Percentiles rank a stretch among this genome's conserved stretches.
These are phyloP conservation scores for Limenitis camilla DNA, from an alignment of 2,888 invertebrate genomes.

Conservation along the genomic window DNA sequence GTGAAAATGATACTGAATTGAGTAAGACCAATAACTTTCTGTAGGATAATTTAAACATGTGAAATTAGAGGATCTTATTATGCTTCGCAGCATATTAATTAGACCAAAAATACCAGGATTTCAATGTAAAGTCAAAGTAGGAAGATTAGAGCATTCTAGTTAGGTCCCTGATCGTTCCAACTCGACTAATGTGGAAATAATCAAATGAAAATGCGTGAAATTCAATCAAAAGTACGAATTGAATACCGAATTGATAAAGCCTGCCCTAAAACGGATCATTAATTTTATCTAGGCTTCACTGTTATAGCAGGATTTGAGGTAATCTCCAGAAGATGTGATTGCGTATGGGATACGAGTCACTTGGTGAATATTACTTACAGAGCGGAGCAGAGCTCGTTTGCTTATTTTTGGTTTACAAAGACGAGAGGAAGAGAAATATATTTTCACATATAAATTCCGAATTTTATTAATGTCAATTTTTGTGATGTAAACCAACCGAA, in stretches of 20 bases:
- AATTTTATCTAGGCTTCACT: slow-evolving; percentile 25
- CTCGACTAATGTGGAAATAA: no score
- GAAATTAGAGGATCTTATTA: no score
- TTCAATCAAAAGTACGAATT: slow-evolving; percentile 25
- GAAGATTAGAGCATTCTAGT: no score
- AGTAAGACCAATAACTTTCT: neutral
- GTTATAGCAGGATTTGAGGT: slow-evolving; percentile 20
- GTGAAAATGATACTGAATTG: slow-evolving; percentile 38
- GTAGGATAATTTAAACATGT: no score
- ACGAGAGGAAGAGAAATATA: no score
- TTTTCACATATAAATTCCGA: no score
- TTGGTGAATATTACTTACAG: slow-evolving; percentile 4
- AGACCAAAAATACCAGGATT: no score
- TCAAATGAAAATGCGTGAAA: slow-evolving; percentile 19
- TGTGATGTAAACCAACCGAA: no score
- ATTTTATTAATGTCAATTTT: no score
- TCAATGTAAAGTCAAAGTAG: no score
- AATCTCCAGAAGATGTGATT: slow-evolving; percentile 11
- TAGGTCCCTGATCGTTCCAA: no score
- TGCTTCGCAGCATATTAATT: no score
- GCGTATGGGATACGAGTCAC: slow-evolving; percentile 2
- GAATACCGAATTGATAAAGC: slow-evolving; percentile 27
- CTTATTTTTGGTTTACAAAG: neutral
- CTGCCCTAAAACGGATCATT: slow-evolving; percentile 25
- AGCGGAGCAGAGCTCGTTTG: neutral